A percentile compares a stretch with the other conserved stretches of the same genome.
Evolutionary conservation across 2,797 vertebrate species (phyloP).

Genomic region (Alfaro cultratus): DNA sequence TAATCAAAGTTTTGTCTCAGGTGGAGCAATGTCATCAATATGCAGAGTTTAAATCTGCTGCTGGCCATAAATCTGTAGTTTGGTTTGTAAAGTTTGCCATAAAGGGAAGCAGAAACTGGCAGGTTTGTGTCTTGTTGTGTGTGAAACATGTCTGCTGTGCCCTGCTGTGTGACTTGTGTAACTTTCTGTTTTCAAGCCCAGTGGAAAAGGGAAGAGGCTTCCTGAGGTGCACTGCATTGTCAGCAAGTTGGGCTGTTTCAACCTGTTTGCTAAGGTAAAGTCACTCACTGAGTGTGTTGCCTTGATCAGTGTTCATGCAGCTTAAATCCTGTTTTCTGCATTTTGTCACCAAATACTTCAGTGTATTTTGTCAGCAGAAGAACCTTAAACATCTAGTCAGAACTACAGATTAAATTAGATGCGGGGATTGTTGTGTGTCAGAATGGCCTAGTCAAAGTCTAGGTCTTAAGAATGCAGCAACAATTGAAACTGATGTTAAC

Average conservation of each 20-base stretch:
- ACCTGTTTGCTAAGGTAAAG: conserved; percentile 97
- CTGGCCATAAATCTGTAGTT: neutral
- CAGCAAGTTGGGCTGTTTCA: conserved; percentile 97
- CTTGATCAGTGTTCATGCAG: neutral
- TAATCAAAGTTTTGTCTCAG: conserved; percentile 5
- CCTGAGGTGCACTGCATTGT: conserved; percentile 98
- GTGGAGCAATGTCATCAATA: conserved; percentile 13
- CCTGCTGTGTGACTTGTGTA: conserved; percentile 34
- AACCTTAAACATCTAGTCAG: neutral
- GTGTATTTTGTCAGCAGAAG: neutral
- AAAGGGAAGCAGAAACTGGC: neutral
- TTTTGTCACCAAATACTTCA: neutral
- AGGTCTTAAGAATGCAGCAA: neutral
- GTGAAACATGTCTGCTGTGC: neutral
- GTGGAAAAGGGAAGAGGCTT: conserved; percentile 93
- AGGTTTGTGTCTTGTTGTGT: neutral
- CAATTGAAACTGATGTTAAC: neutral
- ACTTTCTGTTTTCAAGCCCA: conserved; percentile 83
- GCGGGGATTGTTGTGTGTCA: neutral
- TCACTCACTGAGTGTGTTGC: neutral
- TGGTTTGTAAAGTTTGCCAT: neutral
- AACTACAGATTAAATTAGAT: neutral
- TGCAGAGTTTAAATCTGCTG: conserved; percentile 20
- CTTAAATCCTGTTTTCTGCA: neutral
- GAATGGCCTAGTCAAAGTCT: neutral